Conservation (phyloP, 2,888 invertebrate species). For the Sepiola atlantica region DNA sequence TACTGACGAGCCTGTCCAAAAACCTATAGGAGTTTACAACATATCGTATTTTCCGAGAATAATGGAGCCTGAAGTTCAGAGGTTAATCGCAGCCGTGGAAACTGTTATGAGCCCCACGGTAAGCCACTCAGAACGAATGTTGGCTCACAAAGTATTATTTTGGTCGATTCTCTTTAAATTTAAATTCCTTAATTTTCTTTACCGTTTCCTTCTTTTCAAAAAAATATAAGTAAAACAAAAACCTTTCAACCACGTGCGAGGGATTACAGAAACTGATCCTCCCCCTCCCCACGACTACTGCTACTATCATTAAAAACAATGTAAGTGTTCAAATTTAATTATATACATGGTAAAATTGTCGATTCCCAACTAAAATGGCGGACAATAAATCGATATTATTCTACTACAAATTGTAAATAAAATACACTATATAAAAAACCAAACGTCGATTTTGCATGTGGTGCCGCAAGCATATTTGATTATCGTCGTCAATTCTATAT, state of each 20-base stretch:
- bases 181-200: neutral
- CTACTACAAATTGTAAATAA: too few species aligned
- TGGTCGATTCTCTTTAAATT: neutral
- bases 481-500: too few species aligned
- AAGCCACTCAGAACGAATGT: constrained; percentile 59
- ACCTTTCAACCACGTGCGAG: neutral
- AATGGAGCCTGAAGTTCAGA: constrained; percentile 50
- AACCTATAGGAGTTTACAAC: too few species aligned
- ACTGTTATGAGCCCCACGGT: constrained; percentile 64
- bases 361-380: too few species aligned
- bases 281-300: neutral
- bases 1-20: too few species aligned
- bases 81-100: constrained; percentile 65
- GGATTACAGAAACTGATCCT: neutral
- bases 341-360: too few species aligned
- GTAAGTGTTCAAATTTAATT: too few species aligned
- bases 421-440: too few species aligned
- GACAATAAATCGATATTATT: too few species aligned
- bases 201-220: neutral
- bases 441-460: too few species aligned
- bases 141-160: constrained; percentile 62
- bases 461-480: too few species aligned
- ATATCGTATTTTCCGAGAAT: neutral
- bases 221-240: neutral
- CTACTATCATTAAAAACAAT: neutral